A percentile compares a stretch with the other conserved stretches of the same genome.
These are phyloP conservation scores for Vimba vimba DNA, from an alignment of 2,113 vertebrate genomes.

Conservation along the genomic window DNA sequence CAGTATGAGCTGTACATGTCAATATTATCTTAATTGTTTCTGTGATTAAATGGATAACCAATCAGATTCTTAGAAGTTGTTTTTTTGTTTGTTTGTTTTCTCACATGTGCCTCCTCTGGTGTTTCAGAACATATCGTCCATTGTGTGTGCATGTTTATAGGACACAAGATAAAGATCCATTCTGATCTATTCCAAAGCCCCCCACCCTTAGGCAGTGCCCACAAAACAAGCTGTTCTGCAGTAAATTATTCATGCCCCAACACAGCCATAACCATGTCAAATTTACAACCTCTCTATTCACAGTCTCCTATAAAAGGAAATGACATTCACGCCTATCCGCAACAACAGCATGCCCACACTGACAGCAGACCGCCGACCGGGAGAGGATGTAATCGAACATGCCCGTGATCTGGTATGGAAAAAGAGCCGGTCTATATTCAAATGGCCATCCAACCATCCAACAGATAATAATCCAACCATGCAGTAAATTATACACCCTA, in stretches of 20 bases:
- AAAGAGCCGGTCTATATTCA: background rate
- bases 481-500: background rate
- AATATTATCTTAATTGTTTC: background rate
- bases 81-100: background rate
- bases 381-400: background rate
- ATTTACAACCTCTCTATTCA: constrained; percentile 33
- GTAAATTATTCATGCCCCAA: constrained; percentile 30
- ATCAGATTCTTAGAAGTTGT: background rate
- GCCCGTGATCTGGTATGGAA: background rate
- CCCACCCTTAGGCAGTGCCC: constrained; percentile 5
- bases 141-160: background rate
- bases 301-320: constrained; percentile 29
- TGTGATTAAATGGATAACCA: background rate
- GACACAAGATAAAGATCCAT: constrained; percentile 12
- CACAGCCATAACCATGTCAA: constrained; percentile 11
- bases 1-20: background rate
- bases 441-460: background rate
- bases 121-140: background rate
- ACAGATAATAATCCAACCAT: background rate
- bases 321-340: constrained; percentile 26
- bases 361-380: background rate
- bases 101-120: background rate
- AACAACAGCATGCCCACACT: background rate
- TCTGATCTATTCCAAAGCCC: background rate
- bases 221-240: background rate